These are phyloP conservation scores for Cheilosia impressa DNA, from an alignment of 2,888 invertebrate species.

Conservation along the genomic window DNA sequence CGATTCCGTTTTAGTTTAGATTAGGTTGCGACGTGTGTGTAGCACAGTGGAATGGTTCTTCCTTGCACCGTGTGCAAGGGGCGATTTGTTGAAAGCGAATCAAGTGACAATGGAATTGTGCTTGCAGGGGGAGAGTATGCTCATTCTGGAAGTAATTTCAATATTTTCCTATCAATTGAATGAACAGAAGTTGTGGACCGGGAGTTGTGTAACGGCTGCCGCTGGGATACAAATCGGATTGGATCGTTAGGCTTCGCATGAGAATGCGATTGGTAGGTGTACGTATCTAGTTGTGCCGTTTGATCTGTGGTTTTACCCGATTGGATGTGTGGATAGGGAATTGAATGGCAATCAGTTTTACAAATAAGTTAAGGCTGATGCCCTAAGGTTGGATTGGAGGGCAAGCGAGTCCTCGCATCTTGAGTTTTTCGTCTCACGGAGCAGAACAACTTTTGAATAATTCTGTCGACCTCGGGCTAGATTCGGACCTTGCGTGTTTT, in stretches of 20 bases:
- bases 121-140: conserved; percentile 1
- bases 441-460: too few species aligned
- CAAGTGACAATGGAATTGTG: conserved; percentile 19
- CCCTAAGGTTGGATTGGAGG: too few species aligned
- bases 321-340: too few species aligned
- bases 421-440: too few species aligned
- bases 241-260: not conserved
- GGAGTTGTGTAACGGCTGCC: conserved; percentile 31
- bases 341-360: too few species aligned
- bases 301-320: too few species aligned
- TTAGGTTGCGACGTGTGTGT: conserved; percentile 27
- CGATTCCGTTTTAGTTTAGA: conserved; percentile 45
- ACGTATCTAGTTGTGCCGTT: not conserved
- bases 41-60: conserved; percentile 2
- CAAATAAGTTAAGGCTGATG: too few species aligned
- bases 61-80: conserved; percentile 1
- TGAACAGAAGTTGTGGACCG: conserved; percentile 38
- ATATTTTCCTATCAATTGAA: conserved; percentile 56
- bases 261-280: not conserved
- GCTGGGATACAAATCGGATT: conserved; percentile 5
- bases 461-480: too few species aligned
- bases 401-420: too few species aligned
- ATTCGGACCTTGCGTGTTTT: too few species aligned
- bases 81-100: conserved; percentile 31
- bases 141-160: conserved; percentile 28